Conservation (phyloP, 2,888 invertebrate genomes). For the Archips xylosteana region DNA sequence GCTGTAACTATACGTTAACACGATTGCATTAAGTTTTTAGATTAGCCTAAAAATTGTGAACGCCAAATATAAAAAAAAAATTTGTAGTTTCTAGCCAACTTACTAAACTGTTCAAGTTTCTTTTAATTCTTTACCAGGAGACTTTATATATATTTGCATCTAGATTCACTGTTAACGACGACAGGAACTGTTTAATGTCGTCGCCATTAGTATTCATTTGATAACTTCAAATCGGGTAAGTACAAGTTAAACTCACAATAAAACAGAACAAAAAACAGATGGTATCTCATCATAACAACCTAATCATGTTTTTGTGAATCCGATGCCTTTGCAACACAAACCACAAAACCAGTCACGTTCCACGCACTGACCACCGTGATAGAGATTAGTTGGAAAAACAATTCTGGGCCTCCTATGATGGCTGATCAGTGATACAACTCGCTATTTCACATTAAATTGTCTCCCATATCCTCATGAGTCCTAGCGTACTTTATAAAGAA, state of each 20-base stretch:
- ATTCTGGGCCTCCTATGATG: background rate
- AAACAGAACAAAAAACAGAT: conserved; percentile 13
- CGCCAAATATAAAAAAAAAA: too few relatives aligned
- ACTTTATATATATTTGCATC: too few relatives aligned
- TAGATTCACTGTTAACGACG: background rate
- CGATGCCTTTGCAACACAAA: background rate
- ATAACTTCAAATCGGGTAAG: conserved; percentile 3
- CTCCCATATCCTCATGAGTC: too few relatives aligned
- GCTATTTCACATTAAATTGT: background rate
- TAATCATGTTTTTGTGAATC: conserved; percentile 3
- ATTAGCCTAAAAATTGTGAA: too few relatives aligned
- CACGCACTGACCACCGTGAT: conserved; percentile 1
- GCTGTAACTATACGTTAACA: too few relatives aligned
- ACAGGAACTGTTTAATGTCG: background rate
- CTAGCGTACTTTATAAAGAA: too few relatives aligned
- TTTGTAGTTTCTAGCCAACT: too few relatives aligned
- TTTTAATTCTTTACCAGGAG: background rate
- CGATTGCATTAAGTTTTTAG: too few relatives aligned
- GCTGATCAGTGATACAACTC: background rate
- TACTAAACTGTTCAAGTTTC: background rate
- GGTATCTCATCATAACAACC: conserved; percentile 13
- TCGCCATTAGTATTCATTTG: conserved; percentile 5
- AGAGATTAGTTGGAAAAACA: background rate
- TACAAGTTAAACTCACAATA: conserved; percentile 3
- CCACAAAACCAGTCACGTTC: conserved; percentile 19